These are phyloP conservation scores for Periophthalmus magnuspinnatus DNA, from an alignment of 2,797 vertebrate genomes.

Conservation along the genomic window DNA sequence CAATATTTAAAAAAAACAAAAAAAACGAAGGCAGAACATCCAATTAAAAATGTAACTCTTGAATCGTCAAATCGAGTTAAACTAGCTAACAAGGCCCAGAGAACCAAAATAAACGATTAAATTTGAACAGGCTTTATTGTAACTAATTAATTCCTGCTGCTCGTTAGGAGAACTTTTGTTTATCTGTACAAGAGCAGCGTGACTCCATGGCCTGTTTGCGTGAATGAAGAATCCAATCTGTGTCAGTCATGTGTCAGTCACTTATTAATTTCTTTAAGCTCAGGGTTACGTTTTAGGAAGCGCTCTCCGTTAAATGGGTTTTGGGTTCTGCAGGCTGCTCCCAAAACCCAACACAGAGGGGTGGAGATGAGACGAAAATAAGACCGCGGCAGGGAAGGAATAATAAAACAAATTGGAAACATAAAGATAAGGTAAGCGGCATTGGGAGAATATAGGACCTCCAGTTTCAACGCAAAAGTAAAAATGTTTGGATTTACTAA, in stretches of 20 bases:
- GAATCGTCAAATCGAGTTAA: conserved; percentile 9
- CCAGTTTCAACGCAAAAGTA: neutral
- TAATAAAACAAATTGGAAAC: conserved; percentile 8
- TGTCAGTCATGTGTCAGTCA: conserved; percentile 61
- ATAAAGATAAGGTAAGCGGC: neutral
- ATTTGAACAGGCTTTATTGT: conserved; percentile 28
- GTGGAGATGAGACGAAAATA: conserved; percentile 36
- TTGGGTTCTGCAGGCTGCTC: conserved; percentile 59
- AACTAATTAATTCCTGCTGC: conserved; percentile 28
- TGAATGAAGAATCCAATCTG: conserved; percentile 64
- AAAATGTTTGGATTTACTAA: neutral
- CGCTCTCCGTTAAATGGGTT: conserved; percentile 71
- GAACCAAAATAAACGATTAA: conserved; percentile 32
- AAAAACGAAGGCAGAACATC: conserved; percentile 16
- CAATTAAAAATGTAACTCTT: conserved; percentile 13
- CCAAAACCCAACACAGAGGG: conserved; percentile 42
- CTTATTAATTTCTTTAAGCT: conserved; percentile 67
- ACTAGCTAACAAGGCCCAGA: conserved; percentile 13
- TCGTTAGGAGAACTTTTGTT: conserved; percentile 33
- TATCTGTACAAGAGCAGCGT: conserved; percentile 16
- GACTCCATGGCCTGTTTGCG: conserved; percentile 34
- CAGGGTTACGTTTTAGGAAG: conserved; percentile 58
- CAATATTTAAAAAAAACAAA: conserved; percentile 17
- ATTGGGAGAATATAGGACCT: neutral
- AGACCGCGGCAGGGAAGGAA: conserved; percentile 23